Base-by-base conservation (phyloP, 2,797 vertebrate species). In the Karalla daura region DNA sequence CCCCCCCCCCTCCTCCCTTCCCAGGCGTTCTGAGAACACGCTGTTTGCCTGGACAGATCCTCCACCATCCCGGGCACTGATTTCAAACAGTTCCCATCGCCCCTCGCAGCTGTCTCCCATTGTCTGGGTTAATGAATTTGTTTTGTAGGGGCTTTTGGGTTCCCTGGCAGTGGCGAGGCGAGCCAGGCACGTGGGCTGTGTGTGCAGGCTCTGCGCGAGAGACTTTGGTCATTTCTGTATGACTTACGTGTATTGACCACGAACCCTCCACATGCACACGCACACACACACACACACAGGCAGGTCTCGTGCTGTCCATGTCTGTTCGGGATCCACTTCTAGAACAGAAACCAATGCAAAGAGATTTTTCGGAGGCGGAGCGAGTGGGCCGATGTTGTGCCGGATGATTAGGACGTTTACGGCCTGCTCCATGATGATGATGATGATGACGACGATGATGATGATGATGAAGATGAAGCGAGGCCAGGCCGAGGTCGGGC, bases 91-190 rank as follows among this genome's bases (percentile, higher is more conserved):
- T 79, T 80, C 79, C 69, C 77, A 81, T 85, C 69, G 61, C 76
- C 78, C 66, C 63, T 81, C 78, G 73, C 89, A 93, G 91, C 90
- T 93, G 89, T 76, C 80, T 88, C 91, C 91, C 90, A 91, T 93
- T 89, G 86, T 89, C 81, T 74, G 81, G 80, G 76, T 86, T 92
- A 92, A 93, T 92, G 72, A 89, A 88, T 93, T 92, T 90, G 84
- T 92, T 91, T 91, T 90, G 87, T 89, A 88, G 83, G 79, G 83
- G 76, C 86, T 91, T 89, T 86, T 82, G 54, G 84, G 86, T 89
- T 91, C 88, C 84, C 74, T 90, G 84, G 88, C 87, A 89, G 86
- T 68, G 74, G 59, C 67, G 66, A 84, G 80, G 74, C 69, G 44
- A 85, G 82, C 82, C 74, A 77, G 82, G 83, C 83, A 53, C 72